Conservation (phyloP, 2,888 invertebrate genomes). For the Axea sp. region DNA sequence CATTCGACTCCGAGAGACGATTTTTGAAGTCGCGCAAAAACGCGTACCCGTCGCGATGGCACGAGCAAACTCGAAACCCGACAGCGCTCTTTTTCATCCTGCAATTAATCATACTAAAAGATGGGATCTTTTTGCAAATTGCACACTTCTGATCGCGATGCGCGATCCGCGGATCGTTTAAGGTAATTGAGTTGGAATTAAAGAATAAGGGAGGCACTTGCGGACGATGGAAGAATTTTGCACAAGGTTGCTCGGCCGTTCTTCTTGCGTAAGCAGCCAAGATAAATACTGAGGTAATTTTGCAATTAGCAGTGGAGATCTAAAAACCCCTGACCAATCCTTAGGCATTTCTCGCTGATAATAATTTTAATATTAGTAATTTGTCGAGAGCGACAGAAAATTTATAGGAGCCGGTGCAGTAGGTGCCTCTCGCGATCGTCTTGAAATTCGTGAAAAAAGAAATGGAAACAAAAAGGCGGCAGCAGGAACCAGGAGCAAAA, state of each 20-base stretch:
- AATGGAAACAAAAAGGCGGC: not conserved
- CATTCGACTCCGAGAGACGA: slow-evolving; percentile 26
- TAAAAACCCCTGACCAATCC: too few relatives aligned
- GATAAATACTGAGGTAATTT: slow-evolving; percentile 18
- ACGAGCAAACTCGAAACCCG: slow-evolving; percentile 39
- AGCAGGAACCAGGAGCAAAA: slow-evolving; percentile 6
- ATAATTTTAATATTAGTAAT: slow-evolving; percentile 29
- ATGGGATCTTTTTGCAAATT: slow-evolving; percentile 1
- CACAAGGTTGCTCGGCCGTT: slow-evolving; percentile 4
- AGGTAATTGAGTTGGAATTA: slow-evolving; percentile 2
- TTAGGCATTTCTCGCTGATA: slow-evolving; percentile 13
- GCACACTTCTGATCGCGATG: not conserved
- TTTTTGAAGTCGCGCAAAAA: slow-evolving; percentile 32
- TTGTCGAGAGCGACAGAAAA: slow-evolving; percentile 4
- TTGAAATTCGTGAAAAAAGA: too few relatives aligned
- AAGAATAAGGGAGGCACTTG: too few relatives aligned
- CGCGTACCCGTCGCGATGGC: slow-evolving; percentile 10
- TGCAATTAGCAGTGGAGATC: slow-evolving; percentile 27
- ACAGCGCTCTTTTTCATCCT: slow-evolving; percentile 6
- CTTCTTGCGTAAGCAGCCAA: slow-evolving; percentile 10
- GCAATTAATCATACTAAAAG: slow-evolving; percentile 27
- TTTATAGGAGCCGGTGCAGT: too few relatives aligned
- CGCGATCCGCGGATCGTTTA: not conserved
- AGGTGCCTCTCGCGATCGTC: too few relatives aligned
- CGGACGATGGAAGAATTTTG: too few relatives aligned